A percentile compares a stretch with the other conserved stretches of the same genome.
phyloP scores from a whole-genome alignment of 2,888 invertebrate species.

The Drosophila lutescens region DNA sequence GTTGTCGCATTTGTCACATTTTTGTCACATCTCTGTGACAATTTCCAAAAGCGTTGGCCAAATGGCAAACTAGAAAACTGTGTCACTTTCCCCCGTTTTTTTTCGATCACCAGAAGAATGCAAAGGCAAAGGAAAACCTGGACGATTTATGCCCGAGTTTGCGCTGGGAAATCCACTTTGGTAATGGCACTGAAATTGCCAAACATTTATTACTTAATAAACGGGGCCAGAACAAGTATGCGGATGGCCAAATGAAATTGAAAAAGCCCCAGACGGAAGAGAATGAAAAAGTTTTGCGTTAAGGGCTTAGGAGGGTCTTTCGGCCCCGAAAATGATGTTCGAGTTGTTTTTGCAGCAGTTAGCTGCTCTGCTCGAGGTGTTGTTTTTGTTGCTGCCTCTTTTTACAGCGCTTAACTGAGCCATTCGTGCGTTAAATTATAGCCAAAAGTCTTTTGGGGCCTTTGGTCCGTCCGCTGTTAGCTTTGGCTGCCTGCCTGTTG shows the following conservation, averaged over 20 bases:
- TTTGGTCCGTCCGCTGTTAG: constrained; percentile 14
- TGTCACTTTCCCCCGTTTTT: constrained; percentile 41
- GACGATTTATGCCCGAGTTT: constrained; percentile 51
- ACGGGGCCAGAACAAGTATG: constrained; percentile 34
- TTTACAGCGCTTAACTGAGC: constrained; percentile 66
- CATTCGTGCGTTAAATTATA: constrained; percentile 77
- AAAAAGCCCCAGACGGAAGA: constrained; percentile 46
- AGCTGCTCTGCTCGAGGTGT: neutral
- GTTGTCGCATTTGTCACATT: constrained; percentile 59
- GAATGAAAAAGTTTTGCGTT: constrained; percentile 49
- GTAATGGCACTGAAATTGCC: constrained; percentile 62
- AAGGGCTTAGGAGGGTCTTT: constrained; percentile 62
- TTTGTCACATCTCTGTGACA: constrained; percentile 62
- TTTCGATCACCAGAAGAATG: constrained; percentile 27
- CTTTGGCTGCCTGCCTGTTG: constrained; percentile 18
- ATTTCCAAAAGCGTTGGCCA: constrained; percentile 55
- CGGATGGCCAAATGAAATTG: constrained; percentile 51
- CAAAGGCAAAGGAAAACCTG: constrained; percentile 42
- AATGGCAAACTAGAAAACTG: constrained; percentile 60
- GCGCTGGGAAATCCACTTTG: constrained; percentile 47
- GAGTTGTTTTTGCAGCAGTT: constrained; percentile 35
- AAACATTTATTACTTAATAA: constrained; percentile 75
- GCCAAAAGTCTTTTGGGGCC: constrained; percentile 49
- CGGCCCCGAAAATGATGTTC: constrained; percentile 46
- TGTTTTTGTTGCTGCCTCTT: constrained; percentile 20